A percentile compares a stretch with the other conserved stretches of the same genome.
Evolutionary conservation across 2,797 vertebrate genomes (phyloP).

Genomic region (Numenius phaeopus): DNA sequence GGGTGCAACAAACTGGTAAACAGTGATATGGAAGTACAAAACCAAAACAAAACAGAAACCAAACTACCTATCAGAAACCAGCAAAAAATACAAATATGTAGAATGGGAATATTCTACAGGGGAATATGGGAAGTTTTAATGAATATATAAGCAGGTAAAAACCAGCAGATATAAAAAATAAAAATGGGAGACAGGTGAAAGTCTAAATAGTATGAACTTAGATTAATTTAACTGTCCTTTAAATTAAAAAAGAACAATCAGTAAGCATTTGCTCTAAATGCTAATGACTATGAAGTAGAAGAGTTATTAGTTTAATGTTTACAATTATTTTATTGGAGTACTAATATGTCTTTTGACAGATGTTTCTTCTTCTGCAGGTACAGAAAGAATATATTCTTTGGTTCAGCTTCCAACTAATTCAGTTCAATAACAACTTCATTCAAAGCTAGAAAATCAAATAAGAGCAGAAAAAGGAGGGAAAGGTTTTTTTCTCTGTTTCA

Average conservation of each 20-base stretch:
- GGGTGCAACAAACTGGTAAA: background rate
- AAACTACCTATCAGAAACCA: background rate
- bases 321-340: background rate
- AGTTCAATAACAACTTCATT: background rate
- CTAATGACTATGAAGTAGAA: background rate
- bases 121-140: background rate
- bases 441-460: constrained; percentile 11
- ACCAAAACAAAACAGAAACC: background rate
- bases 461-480: background rate
- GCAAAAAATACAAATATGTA: background rate
- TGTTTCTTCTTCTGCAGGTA: background rate
- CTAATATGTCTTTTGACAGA: background rate
- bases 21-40: background rate
- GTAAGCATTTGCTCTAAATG: background rate
- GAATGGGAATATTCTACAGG: background rate
- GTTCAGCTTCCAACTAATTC: background rate
- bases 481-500: background rate
- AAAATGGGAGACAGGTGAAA: background rate
- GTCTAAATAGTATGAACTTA: background rate
- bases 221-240: background rate
- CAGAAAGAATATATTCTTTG: background rate
- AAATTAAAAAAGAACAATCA: background rate
- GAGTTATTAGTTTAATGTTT: background rate
- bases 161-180: background rate
- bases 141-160: background rate